A percentile compares a stretch with the other conserved stretches of the same genome.
Conservation (phyloP, 2,113 vertebrate species). For the Sminthopsis crassicaudata region DNA sequence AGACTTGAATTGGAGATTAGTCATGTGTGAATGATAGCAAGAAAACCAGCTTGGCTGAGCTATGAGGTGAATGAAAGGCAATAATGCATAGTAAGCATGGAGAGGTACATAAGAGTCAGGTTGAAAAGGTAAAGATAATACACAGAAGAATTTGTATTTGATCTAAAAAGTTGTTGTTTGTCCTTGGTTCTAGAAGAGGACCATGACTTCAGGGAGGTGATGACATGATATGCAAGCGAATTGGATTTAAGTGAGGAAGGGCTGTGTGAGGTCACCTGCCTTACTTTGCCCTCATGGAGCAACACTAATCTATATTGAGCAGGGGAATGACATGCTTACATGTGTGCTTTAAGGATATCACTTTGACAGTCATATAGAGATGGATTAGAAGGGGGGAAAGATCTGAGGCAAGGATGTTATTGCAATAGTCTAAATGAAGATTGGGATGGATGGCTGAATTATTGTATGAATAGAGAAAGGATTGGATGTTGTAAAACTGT, state of each 20-base stretch:
- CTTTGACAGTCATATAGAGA: neutral
- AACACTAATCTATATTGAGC: neutral
- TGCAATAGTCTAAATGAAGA: neutral
- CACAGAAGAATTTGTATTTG: neutral
- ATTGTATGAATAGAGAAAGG: neutral
- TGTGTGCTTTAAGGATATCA: neutral
- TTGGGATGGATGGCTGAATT: neutral
- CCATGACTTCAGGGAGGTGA: too few species aligned
- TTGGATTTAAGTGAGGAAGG: too few species aligned
- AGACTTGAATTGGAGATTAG: neutral
- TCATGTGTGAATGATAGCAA: neutral
- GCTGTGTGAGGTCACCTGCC: too few species aligned
- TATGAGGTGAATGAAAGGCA: neutral
- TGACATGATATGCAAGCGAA: too few species aligned
- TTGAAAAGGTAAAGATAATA: neutral
- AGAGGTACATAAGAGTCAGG: neutral
- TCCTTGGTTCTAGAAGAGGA: too few species aligned
- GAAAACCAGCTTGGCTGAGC: neutral
- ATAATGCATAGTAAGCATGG: neutral
- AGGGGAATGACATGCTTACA: neutral
- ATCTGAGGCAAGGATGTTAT: neutral
- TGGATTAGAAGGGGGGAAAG: neutral
- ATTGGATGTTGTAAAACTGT: neutral
- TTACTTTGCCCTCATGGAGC: too few species aligned
- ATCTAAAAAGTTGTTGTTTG: neutral